Conservation (phyloP, 92 coral and sea anemone species). For the Palythoa caribaeorum region DNA sequence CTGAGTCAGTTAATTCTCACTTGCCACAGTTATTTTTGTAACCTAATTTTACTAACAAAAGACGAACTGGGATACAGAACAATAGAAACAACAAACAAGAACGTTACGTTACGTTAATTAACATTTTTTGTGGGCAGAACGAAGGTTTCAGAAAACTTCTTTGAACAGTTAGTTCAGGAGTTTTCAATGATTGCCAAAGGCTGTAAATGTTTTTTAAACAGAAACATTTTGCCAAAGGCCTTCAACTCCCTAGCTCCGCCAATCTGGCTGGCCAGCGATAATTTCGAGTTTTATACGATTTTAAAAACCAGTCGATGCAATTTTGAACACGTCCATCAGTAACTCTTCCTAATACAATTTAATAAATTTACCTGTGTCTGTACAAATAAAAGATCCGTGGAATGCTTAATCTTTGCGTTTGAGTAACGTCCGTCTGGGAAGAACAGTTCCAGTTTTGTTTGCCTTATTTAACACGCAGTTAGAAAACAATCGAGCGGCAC, state of each 20-base stretch:
- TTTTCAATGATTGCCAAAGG: background rate
- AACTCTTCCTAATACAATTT: background rate
- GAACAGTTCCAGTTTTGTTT: conserved; percentile 2
- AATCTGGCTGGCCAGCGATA: background rate
- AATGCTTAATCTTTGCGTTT: conserved; percentile 12
- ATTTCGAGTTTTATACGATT: background rate
- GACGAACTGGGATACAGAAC: background rate
- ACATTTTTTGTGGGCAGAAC: background rate
- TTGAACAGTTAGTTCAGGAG: background rate
- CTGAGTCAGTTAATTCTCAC: background rate
- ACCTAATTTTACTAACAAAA: background rate
- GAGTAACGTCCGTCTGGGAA: conserved; percentile 5
- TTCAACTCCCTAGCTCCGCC: background rate
- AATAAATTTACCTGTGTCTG: background rate
- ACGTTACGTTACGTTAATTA: background rate
- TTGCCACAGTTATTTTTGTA: background rate
- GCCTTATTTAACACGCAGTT: background rate
- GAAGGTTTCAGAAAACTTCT: background rate
- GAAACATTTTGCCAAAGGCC: background rate
- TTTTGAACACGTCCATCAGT: background rate
- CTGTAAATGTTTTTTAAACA: background rate
- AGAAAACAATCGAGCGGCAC: conserved; percentile 7
- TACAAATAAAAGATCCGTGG: background rate
- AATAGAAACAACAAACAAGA: background rate
- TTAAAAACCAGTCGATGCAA: background rate